Conservation (phyloP, 1,140 invertebrate genomes). For the Philotrypesis tridentata region DNA sequence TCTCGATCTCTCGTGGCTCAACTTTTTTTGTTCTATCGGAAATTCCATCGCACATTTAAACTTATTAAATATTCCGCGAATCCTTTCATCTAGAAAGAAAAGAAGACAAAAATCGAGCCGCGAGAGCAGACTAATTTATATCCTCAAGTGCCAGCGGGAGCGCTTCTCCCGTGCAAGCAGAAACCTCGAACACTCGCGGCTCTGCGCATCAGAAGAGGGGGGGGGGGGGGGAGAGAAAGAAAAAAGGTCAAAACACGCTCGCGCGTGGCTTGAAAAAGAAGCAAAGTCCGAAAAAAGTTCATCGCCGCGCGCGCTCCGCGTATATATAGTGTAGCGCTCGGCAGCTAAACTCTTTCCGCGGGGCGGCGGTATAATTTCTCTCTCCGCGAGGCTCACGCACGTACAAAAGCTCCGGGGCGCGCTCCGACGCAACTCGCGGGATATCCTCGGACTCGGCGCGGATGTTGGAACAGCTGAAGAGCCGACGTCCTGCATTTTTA, state of each 20-base stretch:
- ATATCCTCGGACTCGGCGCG: constrained; percentile 16
- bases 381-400: background rate
- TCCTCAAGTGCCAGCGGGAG: background rate
- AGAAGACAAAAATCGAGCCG: background rate
- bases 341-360: background rate
- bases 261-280: background rate
- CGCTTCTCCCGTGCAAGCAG: background rate
- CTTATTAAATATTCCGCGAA: too few relatives aligned
- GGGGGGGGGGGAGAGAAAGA: too few relatives aligned
- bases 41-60: too few relatives aligned
- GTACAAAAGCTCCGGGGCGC: background rate
- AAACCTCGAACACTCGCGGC: background rate
- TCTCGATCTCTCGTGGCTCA: too few relatives aligned
- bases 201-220: too few relatives aligned
- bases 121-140: background rate
- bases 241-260: background rate
- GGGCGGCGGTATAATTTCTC: constrained; percentile 18
- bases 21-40: too few relatives aligned
- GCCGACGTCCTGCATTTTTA: constrained; percentile 46
- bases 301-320: too few relatives aligned
- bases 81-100: too few relatives aligned
- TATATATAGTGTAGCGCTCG: background rate
- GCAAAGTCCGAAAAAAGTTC: background rate
- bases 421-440: background rate
- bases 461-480: constrained; percentile 12